Evolutionary conservation across 2,113 vertebrate species (phyloP).

Genomic region (Calyptomena viridis): DNA sequence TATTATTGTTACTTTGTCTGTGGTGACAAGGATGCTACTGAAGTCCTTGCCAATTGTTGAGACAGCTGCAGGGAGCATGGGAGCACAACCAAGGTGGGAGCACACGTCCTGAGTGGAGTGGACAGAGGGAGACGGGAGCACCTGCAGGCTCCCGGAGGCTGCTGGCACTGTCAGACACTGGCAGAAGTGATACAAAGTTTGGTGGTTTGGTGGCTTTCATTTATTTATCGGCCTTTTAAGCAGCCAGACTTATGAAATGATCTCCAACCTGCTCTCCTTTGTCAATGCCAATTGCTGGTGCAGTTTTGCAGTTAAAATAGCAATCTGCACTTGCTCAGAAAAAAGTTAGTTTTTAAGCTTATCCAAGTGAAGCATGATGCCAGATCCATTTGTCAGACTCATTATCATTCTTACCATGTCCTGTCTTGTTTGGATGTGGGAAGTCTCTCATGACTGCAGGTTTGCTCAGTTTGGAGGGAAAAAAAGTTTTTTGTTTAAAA

Average conservation of each 20-base stretch:
- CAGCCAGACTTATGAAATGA: background rate
- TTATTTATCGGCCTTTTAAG: background rate
- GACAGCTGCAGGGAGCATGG: background rate
- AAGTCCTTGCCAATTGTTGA: background rate
- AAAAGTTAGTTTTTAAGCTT: background rate
- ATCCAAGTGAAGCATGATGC: background rate
- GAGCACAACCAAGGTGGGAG: background rate
- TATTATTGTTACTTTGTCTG: rapidly evolving
- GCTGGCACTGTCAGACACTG: background rate
- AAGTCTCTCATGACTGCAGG: background rate
- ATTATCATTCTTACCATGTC: background rate
- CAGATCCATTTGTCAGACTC: background rate
- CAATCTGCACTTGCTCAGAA: background rate
- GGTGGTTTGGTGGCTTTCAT: background rate
- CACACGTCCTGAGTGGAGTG: background rate
- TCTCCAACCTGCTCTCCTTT: background rate
- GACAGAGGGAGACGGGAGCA: background rate
- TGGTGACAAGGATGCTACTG: background rate
- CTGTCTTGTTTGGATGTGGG: background rate
- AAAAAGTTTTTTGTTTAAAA: background rate
- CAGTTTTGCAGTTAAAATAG: background rate
- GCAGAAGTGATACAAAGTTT: background rate
- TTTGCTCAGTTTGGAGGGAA: background rate
- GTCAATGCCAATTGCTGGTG: background rate
- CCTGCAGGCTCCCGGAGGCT: background rate